phyloP scores from a whole-genome alignment of 2,888 invertebrate genomes.

The Liposcelis brunnea region DNA sequence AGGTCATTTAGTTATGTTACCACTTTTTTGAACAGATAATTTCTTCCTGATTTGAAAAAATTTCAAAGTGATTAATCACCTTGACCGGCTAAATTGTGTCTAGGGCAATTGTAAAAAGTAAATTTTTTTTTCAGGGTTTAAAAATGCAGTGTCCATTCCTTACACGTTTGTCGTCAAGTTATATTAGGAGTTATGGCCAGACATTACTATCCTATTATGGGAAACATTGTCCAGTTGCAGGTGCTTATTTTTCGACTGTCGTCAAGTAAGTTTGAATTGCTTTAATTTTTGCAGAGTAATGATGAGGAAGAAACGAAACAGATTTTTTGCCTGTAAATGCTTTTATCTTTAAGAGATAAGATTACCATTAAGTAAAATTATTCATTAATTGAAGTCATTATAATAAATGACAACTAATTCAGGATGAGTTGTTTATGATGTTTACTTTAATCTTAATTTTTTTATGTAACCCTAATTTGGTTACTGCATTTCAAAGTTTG shows the following conservation, averaged over 20 bases:
- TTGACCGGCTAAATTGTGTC: neutral
- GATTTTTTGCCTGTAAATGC: too few relatives aligned
- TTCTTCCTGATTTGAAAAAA: neutral
- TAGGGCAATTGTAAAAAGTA: neutral
- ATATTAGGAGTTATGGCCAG: conserved; percentile 65
- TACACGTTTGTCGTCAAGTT: conserved; percentile 58
- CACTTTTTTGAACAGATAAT: neutral
- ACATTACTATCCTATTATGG: conserved; percentile 62
- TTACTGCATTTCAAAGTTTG: too few relatives aligned
- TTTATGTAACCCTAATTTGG: too few relatives aligned
- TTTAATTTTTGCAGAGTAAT: neutral
- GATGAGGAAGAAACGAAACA: too few relatives aligned
- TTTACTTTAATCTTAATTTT: too few relatives aligned
- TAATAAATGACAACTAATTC: too few relatives aligned
- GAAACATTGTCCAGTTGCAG: conserved; percentile 61
- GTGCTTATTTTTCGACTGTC: conserved; percentile 19
- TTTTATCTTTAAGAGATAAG: too few relatives aligned
- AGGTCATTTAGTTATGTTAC: too few relatives aligned
- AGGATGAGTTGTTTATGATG: too few relatives aligned
- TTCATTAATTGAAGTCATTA: too few relatives aligned
- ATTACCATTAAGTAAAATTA: too few relatives aligned
- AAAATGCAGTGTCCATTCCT: conserved; percentile 82
- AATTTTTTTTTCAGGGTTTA: conserved; percentile 4
- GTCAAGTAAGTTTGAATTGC: conserved; percentile 5
- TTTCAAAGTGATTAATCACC: neutral